Base-by-base conservation (phyloP, 30 jellyfish, hydroid and myxozoan species). In the Cassiopea xamachana region DNA sequence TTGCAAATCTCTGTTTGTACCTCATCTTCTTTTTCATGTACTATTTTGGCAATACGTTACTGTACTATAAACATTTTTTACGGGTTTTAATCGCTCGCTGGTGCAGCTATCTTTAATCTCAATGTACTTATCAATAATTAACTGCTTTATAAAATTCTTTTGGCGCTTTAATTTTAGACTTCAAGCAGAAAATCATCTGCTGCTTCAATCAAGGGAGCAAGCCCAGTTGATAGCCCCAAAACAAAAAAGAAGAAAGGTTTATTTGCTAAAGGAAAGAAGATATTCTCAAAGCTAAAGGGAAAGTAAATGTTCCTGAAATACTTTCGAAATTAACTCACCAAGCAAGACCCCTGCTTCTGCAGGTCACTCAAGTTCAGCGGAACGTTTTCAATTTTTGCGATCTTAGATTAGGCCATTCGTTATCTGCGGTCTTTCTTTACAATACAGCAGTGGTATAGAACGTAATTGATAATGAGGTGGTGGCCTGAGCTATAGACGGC, bases 241-340 rank as follows among this genome's bases (percentile, higher is more conserved):
- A 83, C 88, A 1, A 93, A 93, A 89, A 93, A 89, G 49, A 93
- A 93, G 92, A 88, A 89, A 60, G 92, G 96, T 12, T 39, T 93
- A 51, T 72, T 93, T 27, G 82, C 91, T 15, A 93, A 89, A n/a
- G 92, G 98, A 46, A 93, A 93, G 90, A 93, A 93, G 73, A 88
- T 93, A 10, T 89, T 93, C 90, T 88, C 98, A 16, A 89, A 89
- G 59, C 92, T 88, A 48, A 93, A 93, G 77, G 97, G 98, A 68
- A 92, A 89, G 75, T 88, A 50, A 79, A 67, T 27, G 16, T 79
- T 77, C 72, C 8, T 64, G 43, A 64, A 17, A 64, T 64, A 64
- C 15, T 2, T 14, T 64, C 15, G 2, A 55, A 55, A 3, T 55
- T 55, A 10, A 10, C 64, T 55, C 64, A 55, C 7, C 12, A 55